Evolutionary conservation across 2,797 vertebrate species (phyloP), one percentile per base, ranked within the genome.

Genomic region (Hippopotamyrus pictus): DNA sequence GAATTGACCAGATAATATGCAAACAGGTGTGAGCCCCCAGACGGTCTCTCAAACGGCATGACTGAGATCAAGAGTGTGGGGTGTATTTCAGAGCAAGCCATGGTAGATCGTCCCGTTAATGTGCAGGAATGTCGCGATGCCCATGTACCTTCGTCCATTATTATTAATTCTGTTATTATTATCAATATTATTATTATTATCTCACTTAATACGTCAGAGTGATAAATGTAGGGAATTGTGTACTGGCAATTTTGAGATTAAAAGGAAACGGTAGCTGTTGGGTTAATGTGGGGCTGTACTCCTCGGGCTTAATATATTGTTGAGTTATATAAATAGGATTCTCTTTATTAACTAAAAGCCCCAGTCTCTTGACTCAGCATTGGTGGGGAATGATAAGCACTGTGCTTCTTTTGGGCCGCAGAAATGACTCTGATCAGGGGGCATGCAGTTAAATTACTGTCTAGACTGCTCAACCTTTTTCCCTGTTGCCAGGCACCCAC

Each of bases 401-500:
- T 1, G 46, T 25, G 83, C 25, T 54, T 89, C 54, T 86, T 29
- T 22, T 73, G 83, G 48, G 62, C 46, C 51, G 19, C 48, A 90
- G 62, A 90, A 48, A 57, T 86, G 88, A 54, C 41, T 51, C 46
- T 76, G 76, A 76, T 86, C 86, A 53, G 48, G 76, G 17, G 62
- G 33, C 84, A 19, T 87, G 87, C 89, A 90, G 87, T 50, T 37
- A 89, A 51, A 88, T 90, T 82, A 88, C 11, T 76, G 88, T 90
- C 92, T 90, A 89, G 89, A 69, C 86, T 89, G 82, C 69, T 89
- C 69, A 90, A 83, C 89, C 57, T 79, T 46, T 19, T 46, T 76
- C 46, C 88, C 88, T 57, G 11, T 65, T 17, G 79, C 88, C 44
- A 48, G 59, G 44, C 22, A 89, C 14, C 44, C 37, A 0, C 53